These are phyloP conservation scores for Lacanobia wlatinum DNA, from an alignment of 2,888 invertebrate species.

Conservation along the genomic window DNA sequence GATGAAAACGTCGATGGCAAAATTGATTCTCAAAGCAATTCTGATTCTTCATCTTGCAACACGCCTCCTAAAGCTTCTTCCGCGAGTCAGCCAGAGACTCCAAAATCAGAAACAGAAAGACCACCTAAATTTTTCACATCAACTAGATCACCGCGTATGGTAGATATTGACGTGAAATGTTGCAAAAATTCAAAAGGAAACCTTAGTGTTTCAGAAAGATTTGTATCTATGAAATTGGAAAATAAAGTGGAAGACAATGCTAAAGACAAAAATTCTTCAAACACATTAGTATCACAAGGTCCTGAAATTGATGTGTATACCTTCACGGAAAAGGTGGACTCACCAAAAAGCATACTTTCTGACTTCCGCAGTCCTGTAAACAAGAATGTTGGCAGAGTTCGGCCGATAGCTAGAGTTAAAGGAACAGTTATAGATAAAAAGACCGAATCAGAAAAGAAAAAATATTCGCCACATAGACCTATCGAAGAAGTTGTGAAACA, in stretches of 20 bases:
- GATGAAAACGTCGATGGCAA: constrained; percentile 63
- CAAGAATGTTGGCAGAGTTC: constrained; percentile 86
- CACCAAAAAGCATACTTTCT: constrained; percentile 86
- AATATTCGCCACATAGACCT: constrained; percentile 86
- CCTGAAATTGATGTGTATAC: constrained; percentile 88
- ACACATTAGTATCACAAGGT: constrained; percentile 83
- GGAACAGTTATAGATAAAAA: constrained; percentile 88
- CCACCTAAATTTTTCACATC: constrained; percentile 89
- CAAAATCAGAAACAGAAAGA: constrained; percentile 84
- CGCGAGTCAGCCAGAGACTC: constrained; percentile 72
- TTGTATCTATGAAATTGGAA: constrained; percentile 84
- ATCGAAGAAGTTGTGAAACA: constrained; percentile 89
- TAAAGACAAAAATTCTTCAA: constrained; percentile 80
- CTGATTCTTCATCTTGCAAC: constrained; percentile 47
- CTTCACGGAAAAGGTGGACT: constrained; percentile 88
- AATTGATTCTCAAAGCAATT: constrained; percentile 56
- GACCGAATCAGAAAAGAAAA: constrained; percentile 85
- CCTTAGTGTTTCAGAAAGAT: constrained; percentile 85
- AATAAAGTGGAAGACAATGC: constrained; percentile 79
- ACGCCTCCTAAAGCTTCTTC: constrained; percentile 61
- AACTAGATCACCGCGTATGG: constrained; percentile 83
- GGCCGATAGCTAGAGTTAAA: constrained; percentile 89
- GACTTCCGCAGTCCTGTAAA: constrained; percentile 84
- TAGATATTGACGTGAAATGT: constrained; percentile 88
- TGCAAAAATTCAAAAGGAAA: constrained; percentile 88